Conservation (phyloP, 2,797 vertebrate genomes). For the Cuniculus paca region DNA sequence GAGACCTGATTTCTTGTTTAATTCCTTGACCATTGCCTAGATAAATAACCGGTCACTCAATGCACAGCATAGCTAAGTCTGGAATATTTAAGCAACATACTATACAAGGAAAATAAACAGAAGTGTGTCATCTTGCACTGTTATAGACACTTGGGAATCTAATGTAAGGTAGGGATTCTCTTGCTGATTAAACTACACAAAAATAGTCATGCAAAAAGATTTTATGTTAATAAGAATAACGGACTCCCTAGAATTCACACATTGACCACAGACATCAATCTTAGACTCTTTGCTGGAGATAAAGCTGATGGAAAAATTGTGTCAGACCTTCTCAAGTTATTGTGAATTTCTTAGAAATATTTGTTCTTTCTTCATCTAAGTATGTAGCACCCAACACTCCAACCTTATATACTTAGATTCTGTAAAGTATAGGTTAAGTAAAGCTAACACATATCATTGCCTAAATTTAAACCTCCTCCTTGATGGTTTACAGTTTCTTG, state of each 20-base stretch:
- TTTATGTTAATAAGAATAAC: constrained; percentile 24
- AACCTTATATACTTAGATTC: not conserved
- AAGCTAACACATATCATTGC: not conserved
- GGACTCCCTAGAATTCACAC: not conserved
- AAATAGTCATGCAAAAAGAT: not conserved
- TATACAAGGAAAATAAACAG: not conserved
- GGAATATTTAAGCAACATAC: not conserved
- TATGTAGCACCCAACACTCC: not conserved
- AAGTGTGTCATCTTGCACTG: not conserved
- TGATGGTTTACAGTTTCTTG: not conserved
- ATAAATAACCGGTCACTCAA: not conserved
- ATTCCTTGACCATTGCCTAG: not conserved
- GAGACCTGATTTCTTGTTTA: not conserved
- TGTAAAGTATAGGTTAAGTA: not conserved
- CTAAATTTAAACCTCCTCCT: not conserved
- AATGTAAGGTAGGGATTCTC: not conserved
- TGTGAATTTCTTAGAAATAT: not conserved
- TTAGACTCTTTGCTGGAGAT: not conserved
- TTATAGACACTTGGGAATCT: not conserved
- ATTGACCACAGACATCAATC: not conserved
- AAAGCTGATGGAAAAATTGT: not conserved
- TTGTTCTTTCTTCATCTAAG: not conserved
- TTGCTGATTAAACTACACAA: constrained; percentile 35
- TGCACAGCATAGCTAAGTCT: not conserved
- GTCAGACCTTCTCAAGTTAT: not conserved